Evolutionary conservation across 2,888 invertebrate species (phyloP).

Genomic region (Pantelozetes paolii): DNA sequence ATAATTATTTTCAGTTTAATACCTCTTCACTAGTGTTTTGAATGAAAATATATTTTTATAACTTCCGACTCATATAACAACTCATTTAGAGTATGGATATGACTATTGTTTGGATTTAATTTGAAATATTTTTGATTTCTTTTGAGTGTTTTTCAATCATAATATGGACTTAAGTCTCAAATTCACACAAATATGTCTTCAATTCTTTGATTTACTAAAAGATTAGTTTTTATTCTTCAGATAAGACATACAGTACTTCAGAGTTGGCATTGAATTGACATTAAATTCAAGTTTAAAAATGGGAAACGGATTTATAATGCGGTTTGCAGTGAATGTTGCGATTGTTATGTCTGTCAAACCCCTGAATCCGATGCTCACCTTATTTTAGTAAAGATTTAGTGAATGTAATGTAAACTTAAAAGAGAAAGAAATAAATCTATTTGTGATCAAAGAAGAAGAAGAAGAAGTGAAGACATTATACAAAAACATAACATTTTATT

Average conservation of each 20-base stretch:
- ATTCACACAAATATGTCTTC: too few species aligned
- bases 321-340: constrained; percentile 6
- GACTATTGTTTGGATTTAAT: not conserved
- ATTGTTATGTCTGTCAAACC: not conserved
- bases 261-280: not conserved
- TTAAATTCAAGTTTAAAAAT: not conserved
- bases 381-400: not conserved
- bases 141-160: not conserved
- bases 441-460: not conserved
- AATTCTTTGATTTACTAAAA: too few species aligned
- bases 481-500: not conserved
- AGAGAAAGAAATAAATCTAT: not conserved
- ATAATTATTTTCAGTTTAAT: not conserved
- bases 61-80: not conserved
- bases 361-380: not conserved
- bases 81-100: not conserved
- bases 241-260: not conserved
- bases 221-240: too few species aligned
- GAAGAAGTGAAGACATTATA: not conserved
- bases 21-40: not conserved
- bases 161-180: too few species aligned
- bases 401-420: constrained; percentile 10
- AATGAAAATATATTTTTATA: not conserved
- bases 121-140: not conserved
- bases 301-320: not conserved